Base-by-base conservation (phyloP, 2,888 invertebrate species). In the Leucoptera coffeella region DNA sequence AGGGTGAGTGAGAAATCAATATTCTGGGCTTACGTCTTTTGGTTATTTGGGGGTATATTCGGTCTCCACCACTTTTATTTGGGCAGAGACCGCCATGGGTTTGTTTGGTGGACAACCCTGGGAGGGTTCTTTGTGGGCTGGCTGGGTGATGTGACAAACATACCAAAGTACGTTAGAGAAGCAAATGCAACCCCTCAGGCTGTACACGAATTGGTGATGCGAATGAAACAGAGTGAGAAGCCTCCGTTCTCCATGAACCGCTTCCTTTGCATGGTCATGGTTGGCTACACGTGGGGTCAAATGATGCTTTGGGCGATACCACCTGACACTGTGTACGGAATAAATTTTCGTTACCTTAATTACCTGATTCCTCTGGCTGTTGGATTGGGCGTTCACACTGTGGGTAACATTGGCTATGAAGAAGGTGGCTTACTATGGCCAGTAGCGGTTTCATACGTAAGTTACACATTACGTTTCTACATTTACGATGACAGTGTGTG, bases 51-150 rank as follows among this genome's bases (percentile, higher is more conserved):
- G 11, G 96, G 96, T 4, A 57, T 87, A 40, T 82, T 90, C 38
- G 95, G 95, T 0, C 59, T 87, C 4, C 96, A 96, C 57, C 91
- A 94, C 49, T 78, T 95, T 43, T 96, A 96, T 57, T 65, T 96
- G 34, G 77, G 82, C 28, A 74, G 95, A 29, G 91, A 94, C 54
- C 74, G 82, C 12, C 96, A 96, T 41, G 95, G 90, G 0, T 87
- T 95, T 47, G 73, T 93, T 1, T 91, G 88, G 79, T 87, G 88
- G 80, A 82, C 82, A 31, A 89, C 91, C 0, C 58, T 89, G 11
- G 93, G 88, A 2, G 93, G 93, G 3, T 89, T 87, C 45, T 87
- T 90, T 1, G 44, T 87, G 10, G 94, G 94, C 6, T 93, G 92
- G 87, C 39, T 95, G 1, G 73, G 84, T 5, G 96, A 96, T 51